Base-by-base conservation (phyloP, 2,113 vertebrate species). In the Mesocricetus auratus region DNA sequence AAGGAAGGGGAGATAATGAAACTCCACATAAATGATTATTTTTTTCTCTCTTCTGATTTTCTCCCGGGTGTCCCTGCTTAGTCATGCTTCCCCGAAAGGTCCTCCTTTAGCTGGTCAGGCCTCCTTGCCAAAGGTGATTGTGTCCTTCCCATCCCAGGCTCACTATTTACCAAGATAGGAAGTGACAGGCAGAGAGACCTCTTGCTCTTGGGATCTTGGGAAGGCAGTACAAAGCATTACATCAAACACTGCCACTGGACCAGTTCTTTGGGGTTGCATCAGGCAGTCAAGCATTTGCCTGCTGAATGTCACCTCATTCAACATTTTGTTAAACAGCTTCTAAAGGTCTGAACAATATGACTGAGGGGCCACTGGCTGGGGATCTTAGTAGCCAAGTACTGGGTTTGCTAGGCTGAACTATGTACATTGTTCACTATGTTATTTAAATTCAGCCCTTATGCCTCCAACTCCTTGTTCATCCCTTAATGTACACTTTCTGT, bases 261-360 rank as follows among this genome's bases (percentile, higher is more conserved):
- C 96, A 96, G 47, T 94, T 95, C 97, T 98, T 98, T 98, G 93
- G 98, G 98, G 97, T 98, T 98, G 96, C 97, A 97, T 98, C 98
- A 99, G 93, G 94, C 98, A 98, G 97, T 98, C 98, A 98, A 98
- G 98, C 98, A 97, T 98, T 98, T 98, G 97, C 97, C 97, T 98
- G 98, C 97, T 98, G 98, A 98, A 98, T 98, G 98, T 98, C 98
- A 98, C 98, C 97, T 98, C 98, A 98, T 98, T 98, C 98, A 98
- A 98, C 98, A 98, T 98, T 98, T 98, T 98, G 98, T 98, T 98
- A 98, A 99, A 98, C 98, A 98, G 94, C 97, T 98, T 98, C 98
- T 98, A 98, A 99, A 98, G 98, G 98, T 98, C 98, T 99, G 98
- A 98, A 98, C 98, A 97, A 96, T 98, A 98, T 98, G 98, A 99